A percentile compares a stretch with the other conserved stretches of the same genome.
These are phyloP conservation scores for Ophraella communa DNA, from an alignment of 2,888 invertebrate species.

Conservation along the genomic window DNA sequence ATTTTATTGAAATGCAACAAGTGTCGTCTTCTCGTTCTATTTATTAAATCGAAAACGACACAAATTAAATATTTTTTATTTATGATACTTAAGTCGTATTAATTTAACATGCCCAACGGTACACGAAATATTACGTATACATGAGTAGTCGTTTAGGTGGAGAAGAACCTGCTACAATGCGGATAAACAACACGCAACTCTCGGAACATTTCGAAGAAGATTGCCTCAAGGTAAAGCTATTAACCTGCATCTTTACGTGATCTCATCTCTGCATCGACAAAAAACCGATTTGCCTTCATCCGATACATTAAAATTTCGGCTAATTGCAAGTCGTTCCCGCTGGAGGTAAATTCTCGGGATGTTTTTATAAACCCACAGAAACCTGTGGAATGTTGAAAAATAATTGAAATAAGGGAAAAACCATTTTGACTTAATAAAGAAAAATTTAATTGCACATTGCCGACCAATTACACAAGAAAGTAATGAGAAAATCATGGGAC, in stretches of 20 bases:
- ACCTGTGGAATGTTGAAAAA: background rate
- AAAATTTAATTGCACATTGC: too few species aligned
- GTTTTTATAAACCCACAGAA: background rate
- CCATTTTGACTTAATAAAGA: too few species aligned
- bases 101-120: background rate
- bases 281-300: conserved; percentile 24
- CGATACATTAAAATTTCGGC: conserved; percentile 23
- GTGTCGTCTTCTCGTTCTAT: too few species aligned
- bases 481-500: too few species aligned
- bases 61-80: too few species aligned
- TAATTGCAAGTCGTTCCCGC: background rate
- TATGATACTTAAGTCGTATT: too few species aligned
- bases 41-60: too few species aligned
- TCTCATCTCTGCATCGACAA: conserved; percentile 35
- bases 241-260: conserved; percentile 38
- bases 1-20: too few species aligned
- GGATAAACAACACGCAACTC: conserved; percentile 39
- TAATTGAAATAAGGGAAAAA: too few species aligned
- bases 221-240: conserved; percentile 33
- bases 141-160: conserved; percentile 11
- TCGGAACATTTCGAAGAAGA: conserved; percentile 30
- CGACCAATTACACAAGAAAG: too few species aligned
- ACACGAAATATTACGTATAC: background rate
- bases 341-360: background rate
- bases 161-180: conserved; percentile 42